Evolutionary conservation across 2,797 vertebrate species (phyloP).

Genomic region (Cossypha niveicapilla): DNA sequence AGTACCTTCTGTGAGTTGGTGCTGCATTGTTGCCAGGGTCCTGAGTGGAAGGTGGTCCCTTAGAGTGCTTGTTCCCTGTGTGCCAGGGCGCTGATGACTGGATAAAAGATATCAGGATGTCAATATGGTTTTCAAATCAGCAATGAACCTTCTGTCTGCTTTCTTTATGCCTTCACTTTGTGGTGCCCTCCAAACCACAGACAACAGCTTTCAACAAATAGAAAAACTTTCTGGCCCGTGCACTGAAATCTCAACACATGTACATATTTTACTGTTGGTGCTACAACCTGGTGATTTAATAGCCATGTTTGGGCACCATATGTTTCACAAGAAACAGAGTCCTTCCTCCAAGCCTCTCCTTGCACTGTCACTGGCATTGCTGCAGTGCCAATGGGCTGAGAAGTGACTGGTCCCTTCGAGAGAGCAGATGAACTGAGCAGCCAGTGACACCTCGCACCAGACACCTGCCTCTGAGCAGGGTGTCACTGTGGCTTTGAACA

Average conservation of each 20-base stretch:
- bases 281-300: background rate
- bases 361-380: background rate
- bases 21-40: background rate
- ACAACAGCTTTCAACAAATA: background rate
- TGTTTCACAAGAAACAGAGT: background rate
- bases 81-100: background rate
- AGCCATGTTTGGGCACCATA: background rate
- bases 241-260: fast-evolving
- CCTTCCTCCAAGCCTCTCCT: background rate
- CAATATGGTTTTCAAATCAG: background rate
- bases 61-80: background rate
- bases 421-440: background rate
- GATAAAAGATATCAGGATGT: background rate
- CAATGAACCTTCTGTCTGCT: background rate
- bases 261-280: background rate
- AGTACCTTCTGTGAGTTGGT: background rate
- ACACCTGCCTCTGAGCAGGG: background rate
- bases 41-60: background rate
- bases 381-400: fast-evolving
- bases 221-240: background rate
- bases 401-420: background rate
- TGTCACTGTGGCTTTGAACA: background rate
- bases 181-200: background rate
- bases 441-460: fast-evolving
- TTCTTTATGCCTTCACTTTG: background rate